Evolutionary conservation across 1,140 invertebrate genomes (phyloP), one percentile per base, ranked within the genome.

Genomic region (Euura lappo): DNA sequence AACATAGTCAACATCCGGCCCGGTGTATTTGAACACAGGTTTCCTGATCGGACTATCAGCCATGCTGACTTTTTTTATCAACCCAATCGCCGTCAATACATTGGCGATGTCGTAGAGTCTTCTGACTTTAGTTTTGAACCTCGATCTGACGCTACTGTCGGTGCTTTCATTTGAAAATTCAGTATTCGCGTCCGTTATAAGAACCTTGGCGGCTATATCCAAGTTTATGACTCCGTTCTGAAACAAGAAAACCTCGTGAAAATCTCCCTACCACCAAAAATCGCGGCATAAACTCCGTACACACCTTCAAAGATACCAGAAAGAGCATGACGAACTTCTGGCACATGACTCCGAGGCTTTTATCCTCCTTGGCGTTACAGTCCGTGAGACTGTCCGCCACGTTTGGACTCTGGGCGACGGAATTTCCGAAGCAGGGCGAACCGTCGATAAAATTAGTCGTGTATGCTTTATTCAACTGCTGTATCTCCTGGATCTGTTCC

Each of bases 101-200:
- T 94, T 94, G 45, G 93, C 92, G 80, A 94, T 93, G 79, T 94
- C 93, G 86, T 94, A 94, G 2, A 94, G 85, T 74, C 93, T 88
- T 73, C 93, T 87, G 67, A 93, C 91, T 89, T 93, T 93, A 45
- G 93, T 91, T 78, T 91, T 91, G 78, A 88, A 88, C 74, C 89
- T 86, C 85, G 88, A 77, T 86, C 86, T 66, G 81, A 84, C n/a
- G 80, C 84, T 45, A 81, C 79, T 75, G 72, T 78, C 71, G 76
- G 79, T 77, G 81, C 82, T 78, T 78, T 86, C 75, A 83, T 84
- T 46, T 73, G 82, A 65, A 80, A 79, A 74, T 82, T 88, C 77
- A 86, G 86, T 71, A 28, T 28, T 28, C 28, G 28, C 28, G 88
- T 92, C 85, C 45, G 86, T 88, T 72, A 90, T 87, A 4, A 94